phyloP scores from a whole-genome alignment of 2,113 vertebrate genomes.

The Parus major region DNA sequence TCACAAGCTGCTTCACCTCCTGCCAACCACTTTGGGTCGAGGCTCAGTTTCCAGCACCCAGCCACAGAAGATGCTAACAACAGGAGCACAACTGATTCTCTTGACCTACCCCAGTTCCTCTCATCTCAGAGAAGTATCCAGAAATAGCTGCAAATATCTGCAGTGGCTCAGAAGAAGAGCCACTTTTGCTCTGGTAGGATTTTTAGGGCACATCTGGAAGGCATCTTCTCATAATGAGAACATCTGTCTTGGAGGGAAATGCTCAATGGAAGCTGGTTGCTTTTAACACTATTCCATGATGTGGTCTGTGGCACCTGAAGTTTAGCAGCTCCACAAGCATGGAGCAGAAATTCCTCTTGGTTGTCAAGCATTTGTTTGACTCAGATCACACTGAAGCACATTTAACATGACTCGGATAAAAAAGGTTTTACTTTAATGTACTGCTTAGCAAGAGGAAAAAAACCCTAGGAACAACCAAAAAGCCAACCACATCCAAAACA shows the following conservation, averaged over 20 bases:
- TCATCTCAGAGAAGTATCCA: not conserved
- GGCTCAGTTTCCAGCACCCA: not conserved
- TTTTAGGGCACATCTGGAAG: not conserved
- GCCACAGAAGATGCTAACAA: not conserved
- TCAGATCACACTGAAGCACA: fast-evolving
- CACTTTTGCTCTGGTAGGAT: not conserved
- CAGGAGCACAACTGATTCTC: not conserved
- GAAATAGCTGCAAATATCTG: not conserved
- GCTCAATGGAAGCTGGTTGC: not conserved
- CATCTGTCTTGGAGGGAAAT: not conserved
- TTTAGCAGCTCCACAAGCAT: not conserved
- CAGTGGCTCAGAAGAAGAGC: not conserved
- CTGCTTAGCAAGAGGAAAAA: not conserved
- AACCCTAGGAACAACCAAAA: not conserved
- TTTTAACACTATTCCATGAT: not conserved
- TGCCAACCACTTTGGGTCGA: not conserved
- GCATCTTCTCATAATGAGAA: not conserved
- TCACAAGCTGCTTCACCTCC: not conserved
- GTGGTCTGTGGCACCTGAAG: fast-evolving
- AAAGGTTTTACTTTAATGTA: not conserved
- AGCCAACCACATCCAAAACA: not conserved
- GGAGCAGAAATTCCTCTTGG: not conserved
- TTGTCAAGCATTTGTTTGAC: not conserved
- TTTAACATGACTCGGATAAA: not conserved
- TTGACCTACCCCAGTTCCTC: not conserved